A percentile compares a stretch with the other conserved stretches of the same genome.
These are phyloP conservation scores for Drosophila ercepeae DNA, from an alignment of 1,140 invertebrate species.

Conservation along the genomic window DNA sequence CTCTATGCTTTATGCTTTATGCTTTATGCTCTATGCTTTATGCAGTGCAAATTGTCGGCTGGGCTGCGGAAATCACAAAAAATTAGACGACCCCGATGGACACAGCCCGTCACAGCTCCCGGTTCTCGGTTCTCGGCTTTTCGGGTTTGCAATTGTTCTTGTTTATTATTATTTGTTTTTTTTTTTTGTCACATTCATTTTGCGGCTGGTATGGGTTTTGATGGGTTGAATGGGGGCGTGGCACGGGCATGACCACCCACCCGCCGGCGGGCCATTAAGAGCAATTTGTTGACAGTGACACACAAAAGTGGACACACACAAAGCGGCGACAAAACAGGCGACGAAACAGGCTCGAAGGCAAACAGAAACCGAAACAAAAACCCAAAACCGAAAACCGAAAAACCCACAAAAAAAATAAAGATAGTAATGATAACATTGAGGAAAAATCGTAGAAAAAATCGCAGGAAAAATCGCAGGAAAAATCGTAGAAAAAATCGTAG, in stretches of 20 bases:
- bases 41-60: conserved; percentile 67
- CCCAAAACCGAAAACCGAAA: not conserved
- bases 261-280: conserved; percentile 69
- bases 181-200: not conserved
- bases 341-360: conserved; percentile 42
- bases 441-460: no score
- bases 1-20: conserved; percentile 6
- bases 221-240: conserved; percentile 3
- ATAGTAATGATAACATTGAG: conserved; percentile 26
- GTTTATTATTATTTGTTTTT: not conserved
- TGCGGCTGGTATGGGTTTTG: not conserved
- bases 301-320: conserved; percentile 76
- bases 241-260: conserved; percentile 46
- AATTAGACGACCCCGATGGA: conserved; percentile 69
- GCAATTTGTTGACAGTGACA: conserved; percentile 82
- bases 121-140: conserved; percentile 14
- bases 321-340: conserved; percentile 48
- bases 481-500: no score
- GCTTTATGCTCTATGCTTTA: not conserved
- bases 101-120: conserved; percentile 29
- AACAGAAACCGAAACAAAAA: conserved; percentile 17
- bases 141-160: conserved; percentile 14
- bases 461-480: no score
- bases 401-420: conserved; percentile 4
- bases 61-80: conserved; percentile 74